phyloP scores from a whole-genome alignment of 2,113 vertebrate species.

The Nematolebias whitei region DNA sequence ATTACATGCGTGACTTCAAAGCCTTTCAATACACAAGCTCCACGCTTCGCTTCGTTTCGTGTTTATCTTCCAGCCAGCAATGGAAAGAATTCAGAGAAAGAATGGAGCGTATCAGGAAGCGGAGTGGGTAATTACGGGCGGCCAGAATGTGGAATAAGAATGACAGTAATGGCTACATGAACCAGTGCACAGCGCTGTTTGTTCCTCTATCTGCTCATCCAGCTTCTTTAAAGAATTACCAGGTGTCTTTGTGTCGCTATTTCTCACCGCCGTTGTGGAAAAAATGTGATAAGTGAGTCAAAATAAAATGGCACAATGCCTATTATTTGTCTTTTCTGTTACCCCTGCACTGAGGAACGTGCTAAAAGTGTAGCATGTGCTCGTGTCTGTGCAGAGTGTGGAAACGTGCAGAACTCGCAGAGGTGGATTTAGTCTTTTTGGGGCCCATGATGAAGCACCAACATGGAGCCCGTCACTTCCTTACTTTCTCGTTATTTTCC shows the following conservation, averaged over 20 bases:
- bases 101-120: constrained; percentile 32
- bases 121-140: constrained; percentile 51
- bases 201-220: constrained; percentile 61
- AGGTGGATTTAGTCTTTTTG: no score
- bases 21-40: constrained; percentile 43
- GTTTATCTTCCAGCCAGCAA: constrained; percentile 46
- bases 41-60: constrained; percentile 45
- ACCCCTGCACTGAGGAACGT: background rate
- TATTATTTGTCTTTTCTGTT: constrained; percentile 16
- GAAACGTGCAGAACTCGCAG: no score
- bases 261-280: background rate
- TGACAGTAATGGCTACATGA: constrained; percentile 59
- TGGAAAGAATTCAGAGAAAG: constrained; percentile 31
- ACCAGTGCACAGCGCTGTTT: constrained; percentile 47
- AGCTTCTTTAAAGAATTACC: constrained; percentile 52
- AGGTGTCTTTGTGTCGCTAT: constrained; percentile 21
- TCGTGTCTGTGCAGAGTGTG: no score
- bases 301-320: constrained; percentile 15
- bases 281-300: constrained; percentile 16
- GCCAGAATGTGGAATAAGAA: constrained; percentile 57
- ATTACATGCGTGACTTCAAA: constrained; percentile 61
- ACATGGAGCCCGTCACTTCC: no score
- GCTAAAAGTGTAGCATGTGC: background rate
- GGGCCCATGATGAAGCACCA: no score
- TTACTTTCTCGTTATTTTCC: no score